Evolutionary conservation across 2,113 vertebrate species (phyloP).

Genomic region (Ceuthmochares aereus): DNA sequence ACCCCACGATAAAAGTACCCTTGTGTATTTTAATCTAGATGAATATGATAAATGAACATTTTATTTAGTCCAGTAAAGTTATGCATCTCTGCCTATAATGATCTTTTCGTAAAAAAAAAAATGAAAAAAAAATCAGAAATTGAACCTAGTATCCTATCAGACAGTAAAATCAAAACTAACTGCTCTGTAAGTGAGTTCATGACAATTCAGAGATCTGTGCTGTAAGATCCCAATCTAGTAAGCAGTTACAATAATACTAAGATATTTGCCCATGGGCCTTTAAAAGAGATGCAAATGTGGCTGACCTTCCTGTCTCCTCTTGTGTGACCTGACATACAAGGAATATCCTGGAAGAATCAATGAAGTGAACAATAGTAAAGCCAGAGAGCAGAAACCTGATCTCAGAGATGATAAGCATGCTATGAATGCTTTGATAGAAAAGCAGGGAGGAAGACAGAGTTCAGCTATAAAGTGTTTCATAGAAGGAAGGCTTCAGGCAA

Average conservation of each 20-base stretch:
- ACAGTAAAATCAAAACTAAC: background rate
- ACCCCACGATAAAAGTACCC: background rate
- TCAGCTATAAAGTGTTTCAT: background rate
- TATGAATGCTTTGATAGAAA: constrained; percentile 21
- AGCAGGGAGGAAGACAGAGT: background rate
- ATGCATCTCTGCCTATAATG: background rate
- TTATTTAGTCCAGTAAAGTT: background rate
- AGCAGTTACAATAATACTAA: background rate
- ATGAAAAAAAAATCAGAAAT: background rate
- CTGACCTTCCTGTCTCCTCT: background rate
- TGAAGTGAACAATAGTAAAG: background rate
- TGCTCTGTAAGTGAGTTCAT: background rate
- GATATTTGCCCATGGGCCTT: constrained; percentile 39
- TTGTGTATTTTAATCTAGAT: background rate
- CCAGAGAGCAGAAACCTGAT: background rate
- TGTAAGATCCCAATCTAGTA: background rate
- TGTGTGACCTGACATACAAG: background rate
- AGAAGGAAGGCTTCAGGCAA: background rate
- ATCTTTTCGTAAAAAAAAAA: background rate
- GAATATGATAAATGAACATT: background rate
- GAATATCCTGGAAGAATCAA: constrained; percentile 31
- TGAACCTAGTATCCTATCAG: background rate
- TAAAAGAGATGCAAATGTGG: background rate
- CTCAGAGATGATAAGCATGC: background rate
- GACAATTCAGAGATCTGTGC: background rate